Conservation (phyloP, 2,888 invertebrate species). For the Himalopsyche kuldschensis region DNA sequence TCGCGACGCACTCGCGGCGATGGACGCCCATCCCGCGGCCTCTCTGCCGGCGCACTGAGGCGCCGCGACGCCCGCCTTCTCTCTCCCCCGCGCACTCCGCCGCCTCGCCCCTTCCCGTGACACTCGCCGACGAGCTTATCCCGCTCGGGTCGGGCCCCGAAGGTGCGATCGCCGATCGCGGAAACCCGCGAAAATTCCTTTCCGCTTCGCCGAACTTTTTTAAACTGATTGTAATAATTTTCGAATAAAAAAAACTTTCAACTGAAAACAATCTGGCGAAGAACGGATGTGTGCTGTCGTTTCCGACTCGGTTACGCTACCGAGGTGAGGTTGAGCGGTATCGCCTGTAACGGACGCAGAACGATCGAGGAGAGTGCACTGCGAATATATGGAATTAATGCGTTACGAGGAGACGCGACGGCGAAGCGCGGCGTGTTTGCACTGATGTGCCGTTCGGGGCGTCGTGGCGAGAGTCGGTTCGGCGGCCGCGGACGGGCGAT, state of each 20-base stretch:
- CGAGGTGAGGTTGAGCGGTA: not conserved
- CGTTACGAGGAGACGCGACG: conserved; percentile 2
- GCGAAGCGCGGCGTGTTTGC: not conserved
- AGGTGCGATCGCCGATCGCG: not conserved
- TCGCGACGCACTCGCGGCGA: conserved; percentile 57
- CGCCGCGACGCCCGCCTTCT: conserved; percentile 47
- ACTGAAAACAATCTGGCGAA: not conserved
- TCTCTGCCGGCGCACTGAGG: conserved; percentile 35
- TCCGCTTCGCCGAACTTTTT: not conserved
- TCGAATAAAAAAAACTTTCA: not conserved
- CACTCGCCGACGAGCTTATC: not conserved
- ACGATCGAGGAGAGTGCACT: not conserved
- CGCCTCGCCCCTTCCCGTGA: conserved; percentile 43
- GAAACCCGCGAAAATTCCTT: not conserved
- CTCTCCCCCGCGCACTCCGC: conserved; percentile 48
- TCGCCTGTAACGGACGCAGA: not conserved
- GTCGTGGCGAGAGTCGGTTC: not conserved
- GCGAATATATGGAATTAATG: not conserved
- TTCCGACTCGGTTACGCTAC: not conserved
- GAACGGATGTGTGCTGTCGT: not conserved
- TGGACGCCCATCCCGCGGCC: conserved; percentile 29
- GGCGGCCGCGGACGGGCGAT: conserved; percentile 15
- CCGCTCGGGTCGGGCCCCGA: not conserved
- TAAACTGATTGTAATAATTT: not conserved
- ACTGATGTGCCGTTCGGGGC: not conserved